A percentile compares a stretch with the other conserved stretches of the same genome.
These are phyloP conservation scores for Bombus polaris DNA, from an alignment of 1,140 invertebrate genomes.

Conservation along the genomic window DNA sequence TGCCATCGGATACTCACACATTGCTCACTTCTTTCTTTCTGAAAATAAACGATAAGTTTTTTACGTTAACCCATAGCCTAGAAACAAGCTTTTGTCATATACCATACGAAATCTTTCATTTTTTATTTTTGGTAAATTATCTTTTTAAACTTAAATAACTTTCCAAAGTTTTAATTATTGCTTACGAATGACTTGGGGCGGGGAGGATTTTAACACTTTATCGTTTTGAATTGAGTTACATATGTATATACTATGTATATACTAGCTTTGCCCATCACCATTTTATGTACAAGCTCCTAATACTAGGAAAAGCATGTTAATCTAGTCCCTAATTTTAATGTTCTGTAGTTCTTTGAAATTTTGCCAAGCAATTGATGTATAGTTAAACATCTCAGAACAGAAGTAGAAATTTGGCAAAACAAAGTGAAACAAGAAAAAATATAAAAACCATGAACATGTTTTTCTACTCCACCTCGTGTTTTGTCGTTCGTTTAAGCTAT, in stretches of 20 bases:
- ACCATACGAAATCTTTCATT: conserved; percentile 51
- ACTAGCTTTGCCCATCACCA: conserved; percentile 48
- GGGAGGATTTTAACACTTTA: background rate
- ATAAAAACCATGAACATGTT: background rate
- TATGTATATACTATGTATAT: background rate
- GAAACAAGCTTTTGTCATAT: conserved; percentile 29
- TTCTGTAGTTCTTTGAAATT: background rate
- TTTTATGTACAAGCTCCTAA: conserved; percentile 17
- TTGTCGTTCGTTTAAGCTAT: background rate
- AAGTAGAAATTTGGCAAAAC: conserved; percentile 31
- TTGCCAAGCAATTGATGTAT: background rate
- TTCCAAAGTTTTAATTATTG: background rate
- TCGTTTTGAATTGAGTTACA: background rate
- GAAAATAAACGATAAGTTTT: conserved; percentile 78
- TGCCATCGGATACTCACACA: conserved; percentile 80
- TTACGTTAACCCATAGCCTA: conserved; percentile 68
- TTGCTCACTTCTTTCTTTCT: conserved; percentile 80
- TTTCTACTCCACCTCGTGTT: background rate
- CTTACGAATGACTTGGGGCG: background rate
- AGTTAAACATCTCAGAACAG: conserved; percentile 5
- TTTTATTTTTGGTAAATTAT: conserved; percentile 4
- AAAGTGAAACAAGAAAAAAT: conserved; percentile 26
- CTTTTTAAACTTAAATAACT: background rate
- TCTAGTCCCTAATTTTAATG: conserved; percentile 10
- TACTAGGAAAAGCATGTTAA: conserved; percentile 33